Evolutionary conservation across 35 echinoderm and acorn worm genomes (phyloP), one percentile per base, ranked within the genome.

Genomic region (Ophioderma brevispina): DNA sequence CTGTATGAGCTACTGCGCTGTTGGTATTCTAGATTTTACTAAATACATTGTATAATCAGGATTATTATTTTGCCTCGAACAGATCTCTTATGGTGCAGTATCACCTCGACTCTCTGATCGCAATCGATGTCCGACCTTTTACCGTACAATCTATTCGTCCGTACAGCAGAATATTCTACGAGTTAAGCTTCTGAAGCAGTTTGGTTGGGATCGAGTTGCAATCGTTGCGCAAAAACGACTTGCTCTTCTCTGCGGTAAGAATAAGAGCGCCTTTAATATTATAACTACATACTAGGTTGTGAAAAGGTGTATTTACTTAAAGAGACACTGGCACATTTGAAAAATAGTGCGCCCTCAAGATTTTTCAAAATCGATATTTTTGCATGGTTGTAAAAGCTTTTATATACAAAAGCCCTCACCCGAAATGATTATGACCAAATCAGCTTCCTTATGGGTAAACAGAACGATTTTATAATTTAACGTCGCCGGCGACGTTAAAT

Each of bases 81-180:
- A 91, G 89, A 84, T 91, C 1, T 40, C 55, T 19, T 84, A 77
- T 35, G 89, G 89, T 5, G 89, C 89, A 23, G 80, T 79, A 10
- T 84, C 89, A 5, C 89, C 89, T 0, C 37, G 59, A 0, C 39
- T 91, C 0, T 84, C 80, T 31, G 89, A 91, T 77, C 49, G 81
- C 23, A 81, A 36, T 23, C 28, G 82, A 39, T 91, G 89, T 39
- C 80, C 80, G 19, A 80, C 80, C 5, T 91, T 78, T 59, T 91
- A 91, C 56, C 89, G 89, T 10, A 91, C 81, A 3, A 38, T 81
- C 30, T 80, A 91, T 52, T 91, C 89, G 13, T 80, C 80, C 80
- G 34, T 80, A n/a, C 89, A 91, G 38, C 89, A 91, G 38, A 83
- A 91, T 31, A 63, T 91, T 14, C 89, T 80, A 4, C 50, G 89